Base-by-base conservation (phyloP, 2,113 vertebrate species). In the Syngnathus scovelli region DNA sequence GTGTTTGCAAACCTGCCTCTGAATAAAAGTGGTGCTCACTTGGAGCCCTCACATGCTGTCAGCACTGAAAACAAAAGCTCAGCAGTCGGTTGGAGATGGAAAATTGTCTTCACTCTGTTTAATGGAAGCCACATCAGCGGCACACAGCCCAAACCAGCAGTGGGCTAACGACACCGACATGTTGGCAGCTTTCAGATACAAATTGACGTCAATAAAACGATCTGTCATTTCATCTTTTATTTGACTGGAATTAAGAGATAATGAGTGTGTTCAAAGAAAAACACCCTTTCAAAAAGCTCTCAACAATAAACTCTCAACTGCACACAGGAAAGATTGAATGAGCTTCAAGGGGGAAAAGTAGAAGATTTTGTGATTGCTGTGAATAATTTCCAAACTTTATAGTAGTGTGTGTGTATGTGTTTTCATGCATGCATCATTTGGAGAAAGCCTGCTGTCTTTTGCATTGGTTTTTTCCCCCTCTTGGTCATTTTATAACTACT, bases 101-200 rank as follows among this genome's bases (percentile, higher is more conserved):
- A 76, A 78, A 62, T 68, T 36, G 61, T 80, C 64, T 70, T 61
- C 69, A 41, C 61, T 72, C 41, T 52, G 64, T 23, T 68, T 56
- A 78, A 77, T 75, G 61, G 70, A 74, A 77, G 78, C 78, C 75
- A 75, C 84, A 76, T 80, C 76, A 68, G 71, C 75, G 65, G 71
- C 67, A 61, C 38, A 48, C 12, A 75, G 79, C 61, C 61, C 48
- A 69, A 70, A 19, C 61, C 70, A 68, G 71, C 43, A 51, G 66
- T 74, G 52, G 64, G 69, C 66, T 23, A 74, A 63, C 64, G 51
- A 60, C 62, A 71, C 59, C 66, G 58, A 69, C 68, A 56, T 33
- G 37, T 64, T 44, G 73, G 71, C 71, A 71, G 75, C 69, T 44
- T 54, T 52, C 38, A 70, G 74, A 78, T 56, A 71, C 67, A 78